Conservation (phyloP, 2,113 vertebrate species). For the Centropus unirufus region DNA sequence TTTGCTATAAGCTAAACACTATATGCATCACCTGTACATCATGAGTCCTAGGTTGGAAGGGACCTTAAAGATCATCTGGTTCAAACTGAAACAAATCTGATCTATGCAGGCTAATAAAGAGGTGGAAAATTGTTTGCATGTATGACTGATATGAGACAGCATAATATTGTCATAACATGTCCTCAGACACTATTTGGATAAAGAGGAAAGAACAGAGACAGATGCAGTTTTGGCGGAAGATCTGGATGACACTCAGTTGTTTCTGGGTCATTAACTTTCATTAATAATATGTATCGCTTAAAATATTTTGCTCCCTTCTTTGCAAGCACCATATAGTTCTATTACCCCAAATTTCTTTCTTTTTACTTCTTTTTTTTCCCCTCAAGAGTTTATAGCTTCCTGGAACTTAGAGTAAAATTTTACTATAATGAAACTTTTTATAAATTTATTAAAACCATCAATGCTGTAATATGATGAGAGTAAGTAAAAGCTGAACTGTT, state of each 20-base stretch:
- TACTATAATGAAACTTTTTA: neutral
- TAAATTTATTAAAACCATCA: neutral
- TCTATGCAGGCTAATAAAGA: neutral
- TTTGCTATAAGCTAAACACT: neutral
- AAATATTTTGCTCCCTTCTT: neutral
- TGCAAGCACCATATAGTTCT: neutral
- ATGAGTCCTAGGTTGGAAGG: neutral
- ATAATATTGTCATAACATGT: neutral
- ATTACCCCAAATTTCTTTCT: neutral
- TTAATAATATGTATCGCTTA: neutral
- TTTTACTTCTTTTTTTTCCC: neutral
- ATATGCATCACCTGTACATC: neutral
- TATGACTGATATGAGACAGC: neutral
- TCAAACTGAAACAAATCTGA: neutral
- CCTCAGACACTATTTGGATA: neutral
- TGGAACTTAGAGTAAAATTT: slow-evolving; percentile 21
- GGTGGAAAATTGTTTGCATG: neutral
- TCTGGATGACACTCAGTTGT: neutral
- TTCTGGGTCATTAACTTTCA: neutral
- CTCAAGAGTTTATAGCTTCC: neutral
- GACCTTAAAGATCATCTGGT: too few relatives aligned
- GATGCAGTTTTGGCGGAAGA: neutral
- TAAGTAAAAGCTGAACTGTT: neutral
- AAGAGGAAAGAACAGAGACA: neutral
- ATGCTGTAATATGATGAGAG: neutral